A percentile compares a stretch with the other conserved stretches of the same genome.
These are phyloP conservation scores for Chrysaora quinquecirrha DNA, from an alignment of 30 jellyfish, hydroid and myxozoan species.

Conservation along the genomic window DNA sequence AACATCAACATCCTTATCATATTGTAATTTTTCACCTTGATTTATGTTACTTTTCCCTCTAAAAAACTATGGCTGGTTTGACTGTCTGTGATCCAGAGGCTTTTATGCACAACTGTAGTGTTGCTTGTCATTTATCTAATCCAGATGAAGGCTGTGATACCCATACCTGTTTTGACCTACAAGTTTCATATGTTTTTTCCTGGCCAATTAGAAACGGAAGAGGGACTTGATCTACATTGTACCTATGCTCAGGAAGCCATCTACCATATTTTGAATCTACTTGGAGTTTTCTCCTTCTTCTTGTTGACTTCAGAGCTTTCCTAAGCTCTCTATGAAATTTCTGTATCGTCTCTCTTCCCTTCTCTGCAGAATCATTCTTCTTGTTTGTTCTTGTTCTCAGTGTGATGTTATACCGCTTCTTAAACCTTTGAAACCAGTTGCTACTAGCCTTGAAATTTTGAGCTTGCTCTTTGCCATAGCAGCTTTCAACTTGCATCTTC, in stretches of 20 bases:
- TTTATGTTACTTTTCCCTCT: conserved; percentile 50
- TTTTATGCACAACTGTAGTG: conserved; percentile 33
- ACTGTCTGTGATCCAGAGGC: conserved; percentile 33
- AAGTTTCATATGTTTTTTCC: conserved; percentile 28
- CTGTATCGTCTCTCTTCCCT: conserved; percentile 17
- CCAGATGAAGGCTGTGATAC: too few relatives aligned
- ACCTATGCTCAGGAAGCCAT: conserved; percentile 34
- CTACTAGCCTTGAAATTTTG: conserved; percentile 29
- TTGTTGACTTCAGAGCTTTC: conserved; percentile 2
- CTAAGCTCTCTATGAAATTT: conserved; percentile 10
- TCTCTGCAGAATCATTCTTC: conserved; percentile 10
- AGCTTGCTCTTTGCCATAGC: conserved; percentile 44
- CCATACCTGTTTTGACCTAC: conserved; percentile 28
- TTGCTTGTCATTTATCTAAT: conserved; percentile 29
- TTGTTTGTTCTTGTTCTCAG: conserved; percentile 10
- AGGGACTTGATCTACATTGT: conserved; percentile 46
- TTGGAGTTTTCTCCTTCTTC: conserved; percentile 6
- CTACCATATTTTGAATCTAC: conserved; percentile 33
- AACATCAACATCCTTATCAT: conserved; percentile 44
- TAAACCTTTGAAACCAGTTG: too few relatives aligned
- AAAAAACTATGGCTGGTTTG: conserved; percentile 39
- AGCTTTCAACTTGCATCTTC: conserved; percentile 12
- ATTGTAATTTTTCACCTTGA: conserved; percentile 26
- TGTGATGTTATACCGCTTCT: not conserved
- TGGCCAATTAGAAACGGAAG: conserved; percentile 31